Base-by-base conservation (phyloP, 2,797 vertebrate genomes). In the Dryobates pubescens region DNA sequence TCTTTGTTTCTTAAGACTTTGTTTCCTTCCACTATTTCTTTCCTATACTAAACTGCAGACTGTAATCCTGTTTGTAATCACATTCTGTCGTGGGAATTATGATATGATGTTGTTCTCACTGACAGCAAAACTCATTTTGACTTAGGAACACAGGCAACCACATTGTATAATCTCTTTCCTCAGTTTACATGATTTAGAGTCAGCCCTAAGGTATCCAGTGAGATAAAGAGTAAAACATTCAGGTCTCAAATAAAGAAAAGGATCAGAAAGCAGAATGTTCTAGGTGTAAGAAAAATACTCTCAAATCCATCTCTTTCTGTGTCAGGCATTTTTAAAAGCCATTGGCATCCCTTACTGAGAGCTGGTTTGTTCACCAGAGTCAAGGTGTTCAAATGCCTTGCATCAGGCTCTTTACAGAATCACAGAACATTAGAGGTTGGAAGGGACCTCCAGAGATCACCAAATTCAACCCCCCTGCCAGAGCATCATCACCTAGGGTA, bases 11-110 rank as follows among this genome's bases (percentile, higher is more conserved):
- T 72, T 92, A 90, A 67, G 78, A 82, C 65, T 85, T 84, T 53
- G 64, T 70, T 96, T 94, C 94, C 93, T 95, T 94, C 90, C 84
- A 54, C 79, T 95, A 16, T 87, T 95, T 95, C 92, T 95, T 94
- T 88, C 72, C 72, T 91, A 56, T 29, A 17, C 65, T 75, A 57
- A 80, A 0, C 11, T 3, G 1, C 70, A 94, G 82, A 92, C 6
- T 85, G 73, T 87, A 92, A 94, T 93, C 92, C 92, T 94, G 67
- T 93, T 92, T 94, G 92, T 87, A 82, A 90, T 72, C 84, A 87
- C n/a, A 75, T 10, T 47, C 53, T 77, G 30, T 70, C 34, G 30
- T 96, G 93, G 90, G 93, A 96, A 95, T 90, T 85, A 74, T 83
- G 86, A 88, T 92, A 82, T 3, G 36, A 89, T 86, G 75, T 59